phyloP scores from a whole-genome alignment of 1,140 invertebrate species.

The Plectrocnemia conspersa region DNA sequence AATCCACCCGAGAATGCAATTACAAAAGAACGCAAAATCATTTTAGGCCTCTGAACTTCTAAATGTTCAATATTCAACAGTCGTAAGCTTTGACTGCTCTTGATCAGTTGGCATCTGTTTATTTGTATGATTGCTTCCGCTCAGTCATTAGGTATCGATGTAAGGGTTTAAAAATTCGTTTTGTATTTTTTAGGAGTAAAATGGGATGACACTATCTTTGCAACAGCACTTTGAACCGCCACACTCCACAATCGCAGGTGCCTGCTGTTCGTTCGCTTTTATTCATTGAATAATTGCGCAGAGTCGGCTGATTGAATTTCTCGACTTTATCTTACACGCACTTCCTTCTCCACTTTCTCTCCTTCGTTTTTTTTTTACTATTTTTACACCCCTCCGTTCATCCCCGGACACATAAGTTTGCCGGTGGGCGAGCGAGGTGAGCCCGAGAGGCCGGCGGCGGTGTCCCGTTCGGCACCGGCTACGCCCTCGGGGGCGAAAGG shows the following conservation, averaged over 20 bases:
- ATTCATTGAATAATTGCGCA: no score
- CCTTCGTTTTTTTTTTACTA: conserved; percentile 30
- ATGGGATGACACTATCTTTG: background rate
- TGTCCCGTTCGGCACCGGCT: no score
- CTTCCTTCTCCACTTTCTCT: conserved; percentile 24
- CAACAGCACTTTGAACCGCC: background rate
- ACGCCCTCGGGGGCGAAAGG: background rate
- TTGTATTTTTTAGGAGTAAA: background rate
- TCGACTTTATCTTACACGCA: conserved; percentile 9
- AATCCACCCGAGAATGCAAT: no score
- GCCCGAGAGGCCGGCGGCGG: no score
- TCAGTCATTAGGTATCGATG: background rate
- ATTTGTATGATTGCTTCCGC: background rate
- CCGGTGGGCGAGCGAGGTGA: no score
- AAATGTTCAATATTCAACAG: no score
- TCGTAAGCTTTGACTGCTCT: no score
- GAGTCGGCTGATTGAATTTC: no score
- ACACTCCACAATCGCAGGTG: background rate
- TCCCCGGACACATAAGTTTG: conserved; percentile 29
- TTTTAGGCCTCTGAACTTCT: no score
- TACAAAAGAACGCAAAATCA: no score
- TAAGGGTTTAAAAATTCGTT: background rate
- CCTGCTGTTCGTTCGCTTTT: background rate
- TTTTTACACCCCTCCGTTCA: conserved; percentile 27
- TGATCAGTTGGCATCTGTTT: no score